A percentile compares a stretch with the other conserved stretches of the same genome.
These are phyloP conservation scores for Lagorchestes hirsutus DNA, from an alignment of 2,797 vertebrate genomes.

Conservation along the genomic window DNA sequence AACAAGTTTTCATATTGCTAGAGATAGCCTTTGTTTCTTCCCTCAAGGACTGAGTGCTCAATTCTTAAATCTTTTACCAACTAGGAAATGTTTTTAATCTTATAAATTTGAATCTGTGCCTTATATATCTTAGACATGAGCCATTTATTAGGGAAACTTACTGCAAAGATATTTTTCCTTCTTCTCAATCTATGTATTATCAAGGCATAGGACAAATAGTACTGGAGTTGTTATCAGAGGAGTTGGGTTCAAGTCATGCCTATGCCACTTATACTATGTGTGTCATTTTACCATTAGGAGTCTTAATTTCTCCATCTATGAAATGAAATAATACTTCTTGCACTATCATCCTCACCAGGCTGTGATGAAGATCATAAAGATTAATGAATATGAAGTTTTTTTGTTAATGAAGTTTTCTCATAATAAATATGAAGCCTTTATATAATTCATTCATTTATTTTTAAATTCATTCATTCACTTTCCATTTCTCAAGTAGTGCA, in stretches of 20 bases:
- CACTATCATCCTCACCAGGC: neutral
- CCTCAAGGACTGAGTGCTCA: neutral
- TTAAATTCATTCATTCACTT: neutral
- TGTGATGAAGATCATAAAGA: neutral
- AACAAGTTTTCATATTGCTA: neutral
- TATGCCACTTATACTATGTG: neutral
- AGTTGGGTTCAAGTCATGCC: neutral
- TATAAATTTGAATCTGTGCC: neutral
- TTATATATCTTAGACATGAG: neutral
- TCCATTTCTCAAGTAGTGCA: neutral
- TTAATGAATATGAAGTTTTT: neutral
- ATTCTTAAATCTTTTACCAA: neutral
- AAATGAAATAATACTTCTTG: neutral
- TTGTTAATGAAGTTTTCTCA: neutral
- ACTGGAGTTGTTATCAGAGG: neutral
- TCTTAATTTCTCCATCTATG: neutral
- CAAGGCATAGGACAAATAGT: neutral
- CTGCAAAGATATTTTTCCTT: neutral
- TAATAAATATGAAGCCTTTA: neutral
- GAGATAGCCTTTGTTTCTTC: conserved; percentile 1
- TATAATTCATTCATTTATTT: neutral
- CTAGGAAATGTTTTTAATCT: neutral
- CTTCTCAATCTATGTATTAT: neutral
- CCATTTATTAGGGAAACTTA: neutral
- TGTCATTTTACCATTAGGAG: neutral